Base-by-base conservation (phyloP, 2,888 invertebrate genomes). In the Willowsia nigromaculata region DNA sequence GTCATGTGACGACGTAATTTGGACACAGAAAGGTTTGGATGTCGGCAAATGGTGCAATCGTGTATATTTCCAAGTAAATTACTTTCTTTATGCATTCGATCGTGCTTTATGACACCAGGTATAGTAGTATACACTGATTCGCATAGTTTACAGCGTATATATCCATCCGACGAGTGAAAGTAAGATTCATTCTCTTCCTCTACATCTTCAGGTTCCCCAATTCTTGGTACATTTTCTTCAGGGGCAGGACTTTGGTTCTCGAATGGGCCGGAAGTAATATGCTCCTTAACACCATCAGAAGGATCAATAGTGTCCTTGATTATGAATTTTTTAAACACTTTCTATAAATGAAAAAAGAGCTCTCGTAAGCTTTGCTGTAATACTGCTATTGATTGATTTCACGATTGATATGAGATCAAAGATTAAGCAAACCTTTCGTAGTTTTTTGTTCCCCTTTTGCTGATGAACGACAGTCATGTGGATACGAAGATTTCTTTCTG, bases 1-100 rank as follows among this genome's bases (percentile, higher is more conserved):
- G 43, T 62, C 47, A 76, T 27, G 62, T 85, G 85, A 30, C 78
- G 78, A 27, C 65, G 62, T 13, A 78, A 22, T 0, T 43, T 85
- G 37, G 43, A 33, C 2, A 62, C 76, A 0, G 78, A 62, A 1
- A 43, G 15, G 27, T 43, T 62, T 2, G 85, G 85, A 43, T 78
- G 65, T 7, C 33, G 27, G 37, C 85, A 85, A 27, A 37, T 76
- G 1, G 27, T 13, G 22, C 85, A 85, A 9, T 85, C 85, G 25
- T 56, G 62, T 4, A 56, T 30, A 47, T 85, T 85, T 53, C 78
- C 78, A 7, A 78, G n/a, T 9, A 65, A 47, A 18, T n/a, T 25
- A 47, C 82, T 82, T 18, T 47, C 37, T n/a, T 30, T 15, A 25
- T 82, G 82, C 22, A 47, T 43, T 22, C 47, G 30, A 0, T 15